Conservation (phyloP, 2,888 invertebrate species). For the Ochropacha duplaris region DNA sequence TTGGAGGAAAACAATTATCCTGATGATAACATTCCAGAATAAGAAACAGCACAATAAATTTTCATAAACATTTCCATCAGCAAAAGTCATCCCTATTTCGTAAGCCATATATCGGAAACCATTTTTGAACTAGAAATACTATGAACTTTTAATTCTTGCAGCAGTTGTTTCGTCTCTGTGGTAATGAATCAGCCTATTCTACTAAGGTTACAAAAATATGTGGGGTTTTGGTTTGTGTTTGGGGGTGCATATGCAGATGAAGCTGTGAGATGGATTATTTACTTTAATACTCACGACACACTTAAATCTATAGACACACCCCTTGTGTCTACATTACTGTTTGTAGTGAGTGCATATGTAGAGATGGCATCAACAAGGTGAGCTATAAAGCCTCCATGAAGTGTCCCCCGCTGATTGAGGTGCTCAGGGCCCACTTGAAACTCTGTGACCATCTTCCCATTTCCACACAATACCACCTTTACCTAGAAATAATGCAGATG, state of each 20-base stretch:
- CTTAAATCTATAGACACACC: constrained; percentile 93
- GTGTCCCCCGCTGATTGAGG: constrained; percentile 87
- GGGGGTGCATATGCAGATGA: background rate
- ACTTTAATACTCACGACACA: constrained; percentile 84
- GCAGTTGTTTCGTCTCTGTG: no score
- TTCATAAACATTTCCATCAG: no score
- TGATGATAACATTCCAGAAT: no score
- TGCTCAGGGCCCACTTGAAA: constrained; percentile 89
- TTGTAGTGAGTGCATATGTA: constrained; percentile 89
- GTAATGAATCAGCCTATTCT: no score
- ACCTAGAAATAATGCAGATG: constrained; percentile 41
- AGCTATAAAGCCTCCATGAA: constrained; percentile 94
- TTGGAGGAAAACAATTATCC: no score
- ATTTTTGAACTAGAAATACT: no score
- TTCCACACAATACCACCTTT: constrained; percentile 79
- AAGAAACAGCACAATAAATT: no score
- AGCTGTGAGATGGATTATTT: background rate
- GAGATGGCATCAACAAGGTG: constrained; percentile 89
- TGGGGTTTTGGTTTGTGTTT: no score
- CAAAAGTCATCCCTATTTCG: no score
- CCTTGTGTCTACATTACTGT: constrained; percentile 82
- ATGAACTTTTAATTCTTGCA: no score
- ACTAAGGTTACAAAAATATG: no score
- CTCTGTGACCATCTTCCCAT: constrained; percentile 89
- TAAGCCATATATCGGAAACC: no score